Base-by-base conservation (phyloP, 2,797 vertebrate species). In the Spinus olivaceus region DNA sequence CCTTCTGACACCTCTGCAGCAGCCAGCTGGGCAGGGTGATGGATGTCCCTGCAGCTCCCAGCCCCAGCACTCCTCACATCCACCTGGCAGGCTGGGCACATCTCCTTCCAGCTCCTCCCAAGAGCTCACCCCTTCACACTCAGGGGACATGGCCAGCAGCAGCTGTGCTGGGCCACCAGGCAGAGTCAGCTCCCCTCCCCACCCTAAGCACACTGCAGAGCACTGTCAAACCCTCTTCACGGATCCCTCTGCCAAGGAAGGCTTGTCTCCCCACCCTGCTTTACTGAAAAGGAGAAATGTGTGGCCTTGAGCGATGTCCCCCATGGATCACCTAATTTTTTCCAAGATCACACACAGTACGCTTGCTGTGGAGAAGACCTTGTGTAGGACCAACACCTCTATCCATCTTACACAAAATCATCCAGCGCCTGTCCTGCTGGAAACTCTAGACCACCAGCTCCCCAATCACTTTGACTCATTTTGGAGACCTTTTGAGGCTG, bases 21-120 rank as follows among this genome's bases (percentile, higher is more conserved):
- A 91, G 76, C 72, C 91, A 92, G 89, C 77, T 96, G 88, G 88
- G 79, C 65, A 85, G 79, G 28, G 20, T 90, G 96, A 93, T 64
- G 74, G 81, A 96, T 78, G 60, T 67, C 33, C 41, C 47, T 1
- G 1, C 1, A 2, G 66, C 51, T 81, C 70, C 56, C 66, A 70
- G 69, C 15, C 67, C 67, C 57, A 69, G 61, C 35, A 49, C 59
- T 59, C 28, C n/a, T 27, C 83, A 53, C 1, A 0, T 39, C 73
- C 78, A 91, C 86, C 70, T 77, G 74, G 70, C 33, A 81, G 72
- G 39, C 33, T 0, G 1, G 46, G 50, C 50, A 78, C 0, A 0
- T 46, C 39, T 70, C 70, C 70, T 70, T 81, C 47, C 80, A 66
- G 37, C 51, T 81, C 59, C 44, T 83, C 72, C 51, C 0, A 1